Conservation (phyloP, 2,113 vertebrate species). For the Propithecus coquereli region DNA sequence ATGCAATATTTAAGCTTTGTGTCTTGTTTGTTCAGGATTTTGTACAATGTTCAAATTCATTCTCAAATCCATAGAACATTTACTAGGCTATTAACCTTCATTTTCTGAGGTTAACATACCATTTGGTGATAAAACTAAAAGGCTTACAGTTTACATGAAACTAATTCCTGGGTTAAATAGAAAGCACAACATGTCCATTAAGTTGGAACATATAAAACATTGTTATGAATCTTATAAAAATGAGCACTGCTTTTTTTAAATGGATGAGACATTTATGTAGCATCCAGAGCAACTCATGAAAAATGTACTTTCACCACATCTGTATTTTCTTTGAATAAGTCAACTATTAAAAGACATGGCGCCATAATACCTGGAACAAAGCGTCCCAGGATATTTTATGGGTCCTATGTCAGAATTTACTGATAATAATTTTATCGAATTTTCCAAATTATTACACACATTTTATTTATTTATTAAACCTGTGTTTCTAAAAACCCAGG, state of each 20-base stretch:
- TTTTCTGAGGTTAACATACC: conserved; percentile 38
- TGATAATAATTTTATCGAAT: background rate
- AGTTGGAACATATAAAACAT: conserved; percentile 69
- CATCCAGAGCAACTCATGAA: conserved; percentile 6
- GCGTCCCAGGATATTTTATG: background rate
- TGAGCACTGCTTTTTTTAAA: conserved; percentile 38
- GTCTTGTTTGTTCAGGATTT: conserved; percentile 46
- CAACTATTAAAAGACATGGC: background rate
- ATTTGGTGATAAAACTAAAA: conserved; percentile 44
- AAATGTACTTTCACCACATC: conserved; percentile 30
- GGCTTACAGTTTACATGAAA: conserved; percentile 19
- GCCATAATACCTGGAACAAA: background rate
- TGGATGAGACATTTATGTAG: conserved; percentile 28
- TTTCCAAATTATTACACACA: background rate
- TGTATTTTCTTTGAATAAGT: background rate
- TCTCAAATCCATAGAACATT: conserved; percentile 56
- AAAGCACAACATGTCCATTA: conserved; percentile 54
- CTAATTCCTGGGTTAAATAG: background rate
- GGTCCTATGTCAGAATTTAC: background rate
- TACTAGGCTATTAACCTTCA: conserved; percentile 67
- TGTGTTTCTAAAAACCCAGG: background rate
- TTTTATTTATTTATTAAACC: background rate
- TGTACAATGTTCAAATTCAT: conserved; percentile 59
- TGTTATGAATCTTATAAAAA: conserved; percentile 55
- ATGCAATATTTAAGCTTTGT: background rate